A percentile compares a stretch with the other conserved stretches of the same genome.
phyloP scores from a whole-genome alignment of 2,888 invertebrate genomes.

The Digitonthophagus gazella region DNA sequence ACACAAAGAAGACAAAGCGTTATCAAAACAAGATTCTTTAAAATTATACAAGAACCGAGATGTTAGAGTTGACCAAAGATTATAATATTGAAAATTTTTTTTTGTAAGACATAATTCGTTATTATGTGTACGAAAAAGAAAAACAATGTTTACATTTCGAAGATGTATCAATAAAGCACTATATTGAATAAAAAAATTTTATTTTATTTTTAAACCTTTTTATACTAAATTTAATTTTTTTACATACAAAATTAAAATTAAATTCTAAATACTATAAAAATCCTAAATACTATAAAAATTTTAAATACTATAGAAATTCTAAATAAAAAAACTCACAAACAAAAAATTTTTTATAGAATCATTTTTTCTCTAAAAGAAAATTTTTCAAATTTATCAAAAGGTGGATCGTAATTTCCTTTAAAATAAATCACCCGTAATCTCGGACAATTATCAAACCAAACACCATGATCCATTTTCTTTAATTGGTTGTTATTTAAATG shows the following conservation, averaged over 20 bases:
- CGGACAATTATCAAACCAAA: neutral
- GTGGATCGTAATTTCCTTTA: neutral
- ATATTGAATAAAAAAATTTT: constrained; percentile 23
- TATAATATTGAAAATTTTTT: constrained; percentile 26
- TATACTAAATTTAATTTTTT: neutral
- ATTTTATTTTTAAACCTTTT: constrained; percentile 1
- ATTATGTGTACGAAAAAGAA: constrained; percentile 22
- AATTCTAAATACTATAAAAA: neutral
- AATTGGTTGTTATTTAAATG: neutral
- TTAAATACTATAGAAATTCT: too few relatives aligned
- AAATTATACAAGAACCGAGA: constrained; percentile 19
- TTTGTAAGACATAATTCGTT: constrained; percentile 19
- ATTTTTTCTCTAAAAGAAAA: too few relatives aligned
- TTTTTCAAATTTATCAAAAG: neutral
- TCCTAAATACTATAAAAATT: too few relatives aligned
- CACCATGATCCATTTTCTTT: neutral
- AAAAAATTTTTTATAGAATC: constrained; percentile 1
- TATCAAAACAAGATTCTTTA: neutral
- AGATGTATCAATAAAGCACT: constrained; percentile 30
- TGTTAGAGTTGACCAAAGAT: constrained; percentile 28
- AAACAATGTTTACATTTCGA: constrained; percentile 26
- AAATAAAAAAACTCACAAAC: neutral
- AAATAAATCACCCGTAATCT: neutral
- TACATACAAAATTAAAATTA: neutral
- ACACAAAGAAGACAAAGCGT: neutral